A percentile compares a stretch with the other conserved stretches of the same genome.
phyloP scores from a whole-genome alignment of 2,797 vertebrate species.

The Balearica regulorum region DNA sequence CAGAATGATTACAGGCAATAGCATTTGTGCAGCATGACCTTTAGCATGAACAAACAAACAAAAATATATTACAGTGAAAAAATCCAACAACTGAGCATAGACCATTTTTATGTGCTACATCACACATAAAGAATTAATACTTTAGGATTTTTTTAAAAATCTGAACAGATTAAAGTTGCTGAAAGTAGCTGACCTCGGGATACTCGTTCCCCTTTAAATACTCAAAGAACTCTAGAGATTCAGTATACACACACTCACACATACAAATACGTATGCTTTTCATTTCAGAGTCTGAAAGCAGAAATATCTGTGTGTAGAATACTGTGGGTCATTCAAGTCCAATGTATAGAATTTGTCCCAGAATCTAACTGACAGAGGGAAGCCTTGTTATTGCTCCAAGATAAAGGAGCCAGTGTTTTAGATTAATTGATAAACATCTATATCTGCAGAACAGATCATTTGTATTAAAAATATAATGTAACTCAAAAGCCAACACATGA shows the following conservation, averaged over 20 bases:
- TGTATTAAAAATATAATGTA: neutral
- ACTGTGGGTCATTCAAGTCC: neutral
- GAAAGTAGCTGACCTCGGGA: neutral
- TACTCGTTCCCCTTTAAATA: neutral
- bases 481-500: neutral
- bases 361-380: neutral
- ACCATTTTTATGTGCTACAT: neutral
- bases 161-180: neutral
- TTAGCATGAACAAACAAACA: neutral
- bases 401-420: neutral
- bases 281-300: neutral
- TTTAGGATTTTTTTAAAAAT: neutral
- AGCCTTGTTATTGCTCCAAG: neutral
- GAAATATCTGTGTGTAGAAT: neutral
- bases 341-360: neutral
- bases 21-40: neutral
- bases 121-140: neutral
- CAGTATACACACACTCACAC: neutral
- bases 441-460: neutral
- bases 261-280: neutral
- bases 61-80: neutral
- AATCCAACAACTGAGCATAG: neutral
- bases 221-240: neutral
- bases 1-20: neutral
- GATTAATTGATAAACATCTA: neutral